Conservation (phyloP, 2,888 invertebrate species). For the Monochamus alternatus region DNA sequence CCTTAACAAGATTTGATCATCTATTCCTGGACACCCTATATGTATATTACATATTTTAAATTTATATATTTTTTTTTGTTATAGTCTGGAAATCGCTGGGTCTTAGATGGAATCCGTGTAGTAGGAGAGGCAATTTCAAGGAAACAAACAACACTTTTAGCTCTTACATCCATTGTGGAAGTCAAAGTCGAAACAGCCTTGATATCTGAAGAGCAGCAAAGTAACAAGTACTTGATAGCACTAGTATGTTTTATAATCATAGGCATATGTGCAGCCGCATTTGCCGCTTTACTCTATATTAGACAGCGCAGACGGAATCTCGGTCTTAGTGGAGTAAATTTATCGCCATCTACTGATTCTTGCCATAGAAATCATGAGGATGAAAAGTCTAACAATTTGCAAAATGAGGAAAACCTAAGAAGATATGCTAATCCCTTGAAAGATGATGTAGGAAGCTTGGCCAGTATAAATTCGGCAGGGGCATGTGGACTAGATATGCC, state of each 20-base stretch:
- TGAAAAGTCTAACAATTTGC: conserved; percentile 92
- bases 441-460: conserved; percentile 70
- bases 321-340: conserved; percentile 73
- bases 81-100: conserved; percentile 73
- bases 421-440: conserved; percentile 73
- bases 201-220: conserved; percentile 73
- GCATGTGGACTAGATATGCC: conserved; percentile 69
- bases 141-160: conserved; percentile 76
- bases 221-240: conserved; percentile 71
- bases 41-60: no score
- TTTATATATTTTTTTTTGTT: conserved; percentile 52
- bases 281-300: conserved; percentile 73
- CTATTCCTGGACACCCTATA: no score
- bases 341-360: conserved; percentile 74
- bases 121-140: conserved; percentile 79
- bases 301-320: conserved; percentile 73
- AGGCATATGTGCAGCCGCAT: conserved; percentile 66
- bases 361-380: conserved; percentile 83
- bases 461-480: conserved; percentile 63
- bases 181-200: conserved; percentile 84
- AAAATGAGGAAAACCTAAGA: conserved; percentile 91
- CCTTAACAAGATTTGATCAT: no score
- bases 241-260: conserved; percentile 70
- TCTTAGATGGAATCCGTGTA: conserved; percentile 75
- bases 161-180: conserved; percentile 82